Percentiles rank a stretch among this genome's conserved stretches.
These are phyloP conservation scores for Peucedramus taeniatus DNA, from an alignment of 2,113 vertebrate genomes.

Conservation along the genomic window DNA sequence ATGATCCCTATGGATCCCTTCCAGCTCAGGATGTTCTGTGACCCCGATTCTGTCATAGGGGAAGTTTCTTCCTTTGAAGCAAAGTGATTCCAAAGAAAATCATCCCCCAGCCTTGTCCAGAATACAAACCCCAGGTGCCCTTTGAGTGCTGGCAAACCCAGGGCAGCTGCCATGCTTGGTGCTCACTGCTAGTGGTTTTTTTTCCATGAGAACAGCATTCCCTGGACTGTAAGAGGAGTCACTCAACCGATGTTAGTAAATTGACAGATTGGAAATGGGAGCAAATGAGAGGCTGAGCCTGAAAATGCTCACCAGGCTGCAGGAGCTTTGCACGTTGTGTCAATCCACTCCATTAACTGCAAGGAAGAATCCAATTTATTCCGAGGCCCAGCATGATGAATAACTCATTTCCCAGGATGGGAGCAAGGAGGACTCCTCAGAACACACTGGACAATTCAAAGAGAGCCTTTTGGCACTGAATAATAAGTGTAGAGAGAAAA, in stretches of 20 bases:
- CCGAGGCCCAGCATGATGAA: background rate
- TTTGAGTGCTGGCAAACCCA: background rate
- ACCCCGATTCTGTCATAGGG: fast-evolving
- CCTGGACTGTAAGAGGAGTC: background rate
- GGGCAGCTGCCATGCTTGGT: background rate
- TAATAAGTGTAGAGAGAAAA: background rate
- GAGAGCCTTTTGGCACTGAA: background rate
- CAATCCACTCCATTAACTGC: constrained; percentile 11
- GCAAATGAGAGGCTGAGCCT: background rate
- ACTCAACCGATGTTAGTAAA: background rate
- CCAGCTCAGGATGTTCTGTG: background rate
- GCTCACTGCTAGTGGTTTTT: background rate
- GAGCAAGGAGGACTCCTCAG: background rate
- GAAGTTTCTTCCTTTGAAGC: background rate
- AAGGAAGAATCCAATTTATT: constrained; percentile 42
- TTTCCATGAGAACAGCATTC: background rate
- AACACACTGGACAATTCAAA: constrained; percentile 18
- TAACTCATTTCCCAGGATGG: constrained; percentile 18
- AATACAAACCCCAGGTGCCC: background rate
- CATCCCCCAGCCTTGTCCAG: background rate
- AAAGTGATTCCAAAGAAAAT: background rate
- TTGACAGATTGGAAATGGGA: constrained; percentile 7
- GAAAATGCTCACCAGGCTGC: background rate
- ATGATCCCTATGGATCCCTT: background rate
- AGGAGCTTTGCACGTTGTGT: background rate